Evolutionary conservation across 2,113 vertebrate genomes (phyloP), one percentile per base, ranked within the genome.

Genomic region (Apteryx owenii): DNA sequence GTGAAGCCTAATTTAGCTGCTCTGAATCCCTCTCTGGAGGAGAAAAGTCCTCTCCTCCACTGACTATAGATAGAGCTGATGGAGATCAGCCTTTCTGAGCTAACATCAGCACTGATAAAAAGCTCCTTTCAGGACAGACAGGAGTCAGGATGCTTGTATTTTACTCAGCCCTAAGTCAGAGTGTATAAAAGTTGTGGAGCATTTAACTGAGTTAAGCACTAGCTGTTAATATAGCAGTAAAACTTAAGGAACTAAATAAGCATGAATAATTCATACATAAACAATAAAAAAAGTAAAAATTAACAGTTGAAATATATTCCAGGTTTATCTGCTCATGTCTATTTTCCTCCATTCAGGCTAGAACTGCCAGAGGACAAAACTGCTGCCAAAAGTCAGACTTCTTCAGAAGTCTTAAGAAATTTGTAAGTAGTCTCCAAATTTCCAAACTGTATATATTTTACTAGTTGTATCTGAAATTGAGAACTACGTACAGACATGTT

Each of bases 71-170:
- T 7, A 7, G 65, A 81, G 36, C 25, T 75, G 79, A 33, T 12
- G 25, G 56, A 85, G 29, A 75, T 80, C 48, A 64, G 68, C 53
- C 65, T 82, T 60, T 42, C 10, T 54, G 38, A 82, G 38, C 48
- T 81, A 61, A 60, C 1, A 1, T 16, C 29, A 70, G n/a, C 0
- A 0, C 18, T 56, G 53, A 38, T 22, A 68, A 64, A 78, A 20
- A 69, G 7, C 20, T 90, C 70, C 21, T n/a, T 72, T 53, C 69
- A 51, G 50, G 33, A 38, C 66, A 33, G 13, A 16, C 19, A 69
- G 29, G 44, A 69, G 20, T 48, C 44, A 69, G 33, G 44, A 10
- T 33, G 31, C 19, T 22, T 69, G n/a, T 36, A 28, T 50, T 53
- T 50, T 28, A 38, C 53, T 38, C 25, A 38, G 48, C 26, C 10